Base-by-base conservation (phyloP, 2,888 invertebrate genomes). In the Drosophila atripex region DNA sequence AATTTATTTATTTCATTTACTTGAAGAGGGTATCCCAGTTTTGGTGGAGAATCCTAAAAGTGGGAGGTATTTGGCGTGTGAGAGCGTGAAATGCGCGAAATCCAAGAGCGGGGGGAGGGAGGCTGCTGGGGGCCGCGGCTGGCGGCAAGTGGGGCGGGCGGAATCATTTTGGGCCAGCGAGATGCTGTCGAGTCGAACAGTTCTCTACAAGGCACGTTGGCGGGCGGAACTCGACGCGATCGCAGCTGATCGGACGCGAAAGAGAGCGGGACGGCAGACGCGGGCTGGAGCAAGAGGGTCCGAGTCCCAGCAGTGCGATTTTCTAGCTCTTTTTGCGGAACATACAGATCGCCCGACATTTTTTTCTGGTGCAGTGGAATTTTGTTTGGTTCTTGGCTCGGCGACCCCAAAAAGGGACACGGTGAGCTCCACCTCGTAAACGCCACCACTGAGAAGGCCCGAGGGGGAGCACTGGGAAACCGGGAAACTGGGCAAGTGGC, bases 1-100 rank as follows among this genome's bases (percentile, higher is more conserved):
- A 5, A 4, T 23, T 4, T 23, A 4, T 23, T 4, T 23, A 23
- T 4, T 4, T 23, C 5, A 4, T 23, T n/a, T n/a, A 23, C 21
- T 23, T 11, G 6, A 3, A 4, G 18, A 11, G 9, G 38, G 63
- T 21, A 63, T 70, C 21, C 45, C 28, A 11, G 46, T 56, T 38
- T 23, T 1, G 35, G 7, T n/a, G 6, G 35, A n/a, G 7, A 6
- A 7, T 6, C 16, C 0, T 1, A 16, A 11, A 18, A 41, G 16
- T 11, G 16, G 2, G 12, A 25, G 16, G 21, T 14, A 12, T 12
- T 51, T 45, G 39, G 21, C 52, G 76, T 57, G 65, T 63, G 72
- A 73, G 78, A 80, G 78, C 72, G 80, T 77, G 68, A 84, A 79
- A 78, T 71, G 79, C 64, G 75, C 77, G 69, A 54, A 80, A 69